Base-by-base conservation (phyloP, 2,888 invertebrate genomes). In the Epirrhoe alternata region DNA sequence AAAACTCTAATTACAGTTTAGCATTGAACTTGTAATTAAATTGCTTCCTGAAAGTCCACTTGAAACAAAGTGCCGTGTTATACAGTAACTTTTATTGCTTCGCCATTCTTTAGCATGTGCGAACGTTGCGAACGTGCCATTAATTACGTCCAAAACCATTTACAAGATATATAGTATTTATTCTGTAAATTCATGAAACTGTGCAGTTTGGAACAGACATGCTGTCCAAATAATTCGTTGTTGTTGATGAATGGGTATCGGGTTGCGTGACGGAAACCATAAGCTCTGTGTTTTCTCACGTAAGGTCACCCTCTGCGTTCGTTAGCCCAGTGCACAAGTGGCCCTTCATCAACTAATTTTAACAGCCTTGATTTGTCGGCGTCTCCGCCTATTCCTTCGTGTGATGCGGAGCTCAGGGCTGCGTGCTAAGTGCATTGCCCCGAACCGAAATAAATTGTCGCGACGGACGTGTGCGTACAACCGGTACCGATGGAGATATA, bases 361-460 rank as follows among this genome's bases (percentile, higher is more conserved):
- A 86, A 80, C 84, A 86, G 82, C 82, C 83, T 87, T 87, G 85
- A 86, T 89, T 86, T 81, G 84, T 84, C 80, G 76, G 79, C 77
- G 79, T 81, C 82, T 78, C 72, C 88, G 86, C 86, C 86, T 85
- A 82, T 85, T 85, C 85, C 79, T 86, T 84, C 84, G 82, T 82
- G 38, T 38, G 12, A 42, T 42, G 82, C 84, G 82, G 86, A 85
- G 86, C 87, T 89, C 88, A 88, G 89, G 88, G 89, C 90, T 90
- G 87, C 86, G 83, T 84, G 86, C 79, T 83, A 86, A 91, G 92
- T 92, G 92, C 92, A 91, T 90, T 92, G 92, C 91, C 92, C 92
- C 88, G 89, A 81, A 92, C 93, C 89, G 85, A 93, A 93, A 93
- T 93, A 93, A 92, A 92, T 89, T 91, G 92, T 90, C 91, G 90